These are phyloP conservation scores for Aplocera efformata DNA, from an alignment of 2,888 invertebrate species.

Conservation along the genomic window DNA sequence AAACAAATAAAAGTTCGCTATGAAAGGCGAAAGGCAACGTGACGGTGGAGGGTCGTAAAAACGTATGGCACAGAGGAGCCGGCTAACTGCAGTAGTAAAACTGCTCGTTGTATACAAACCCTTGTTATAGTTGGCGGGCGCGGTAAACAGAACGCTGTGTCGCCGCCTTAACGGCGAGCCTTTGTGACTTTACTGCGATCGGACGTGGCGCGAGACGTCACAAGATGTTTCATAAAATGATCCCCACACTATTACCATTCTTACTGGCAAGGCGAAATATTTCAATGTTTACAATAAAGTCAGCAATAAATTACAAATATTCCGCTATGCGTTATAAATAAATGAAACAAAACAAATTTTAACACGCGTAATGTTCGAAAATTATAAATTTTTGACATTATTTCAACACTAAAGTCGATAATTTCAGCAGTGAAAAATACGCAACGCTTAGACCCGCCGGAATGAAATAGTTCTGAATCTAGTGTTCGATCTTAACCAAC, in stretches of 20 bases:
- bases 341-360: too few relatives aligned
- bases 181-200: slow-evolving; percentile 67
- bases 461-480: too few relatives aligned
- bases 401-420: too few relatives aligned
- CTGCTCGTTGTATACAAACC: slow-evolving; percentile 73
- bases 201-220: slow-evolving; percentile 56
- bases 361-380: too few relatives aligned
- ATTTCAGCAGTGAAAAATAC: too few relatives aligned
- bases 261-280: slow-evolving; percentile 7
- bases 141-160: slow-evolving; percentile 74
- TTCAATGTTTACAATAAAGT: too few relatives aligned
- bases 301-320: too few relatives aligned
- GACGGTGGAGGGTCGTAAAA: slow-evolving; percentile 75
- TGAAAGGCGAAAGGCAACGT: slow-evolving; percentile 74
- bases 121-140: slow-evolving; percentile 68
- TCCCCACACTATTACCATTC: slow-evolving; percentile 29
- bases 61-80: slow-evolving; percentile 76
- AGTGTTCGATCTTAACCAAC: too few relatives aligned
- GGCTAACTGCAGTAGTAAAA: slow-evolving; percentile 75
- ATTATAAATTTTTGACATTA: too few relatives aligned
- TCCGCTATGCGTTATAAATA: too few relatives aligned
- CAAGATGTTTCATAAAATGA: slow-evolving; percentile 40
- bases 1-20: slow-evolving; percentile 79
- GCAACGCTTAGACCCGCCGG: too few relatives aligned
- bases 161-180: slow-evolving; percentile 73